Base-by-base conservation (phyloP, 92 coral and sea anemone species). In the Umimayanthus chanpuru region DNA sequence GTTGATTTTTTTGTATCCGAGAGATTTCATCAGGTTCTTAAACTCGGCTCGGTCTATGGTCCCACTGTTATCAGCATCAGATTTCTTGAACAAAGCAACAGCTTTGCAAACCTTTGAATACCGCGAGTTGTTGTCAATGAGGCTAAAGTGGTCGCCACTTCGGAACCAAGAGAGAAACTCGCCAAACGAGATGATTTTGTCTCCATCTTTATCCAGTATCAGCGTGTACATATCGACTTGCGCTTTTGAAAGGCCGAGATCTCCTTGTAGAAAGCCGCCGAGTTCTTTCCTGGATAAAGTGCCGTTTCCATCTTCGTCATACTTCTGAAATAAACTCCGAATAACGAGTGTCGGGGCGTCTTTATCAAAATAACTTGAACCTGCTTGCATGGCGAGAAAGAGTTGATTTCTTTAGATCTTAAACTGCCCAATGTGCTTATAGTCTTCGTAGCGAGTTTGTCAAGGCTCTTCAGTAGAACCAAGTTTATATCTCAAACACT, bases 251-350 rank as follows among this genome's bases (percentile, higher is more conserved):
- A 94, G 89, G 44, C 98, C 98, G 28, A 94, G 75, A 76, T 94
- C 98, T 9, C 85, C 72, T 72, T 94, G 90, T 9, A 94, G 90
- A 66, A 94, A 82, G 6, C 40, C 18, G n/a, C 85, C 86, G 75
- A 94, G 83, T 47, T 94, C 98, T 5, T 79, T 58, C 73, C 82
- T 88, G n/a, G 93, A 90, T 23, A 94, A 80, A 73, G 67, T 85
- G 11, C 98, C 98, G 44, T 88, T 94, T 15, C 82, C 32, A 82
- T 94, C 87, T 18, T 43, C 58, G 40, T 94, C 95, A 56, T 94
- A 94, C 76, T 91, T 91, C 50, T 94, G 86, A 77, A 94, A 94
- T 0, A 94, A 82, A 58, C 98, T 94, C 67, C 90, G 91, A 32
- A 94, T 73, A 20, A 79, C 98, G 10, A 94, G 41, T 41, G 64